phyloP scores from a whole-genome alignment of 1,140 invertebrate genomes.

The Trichonephila clavata region DNA sequence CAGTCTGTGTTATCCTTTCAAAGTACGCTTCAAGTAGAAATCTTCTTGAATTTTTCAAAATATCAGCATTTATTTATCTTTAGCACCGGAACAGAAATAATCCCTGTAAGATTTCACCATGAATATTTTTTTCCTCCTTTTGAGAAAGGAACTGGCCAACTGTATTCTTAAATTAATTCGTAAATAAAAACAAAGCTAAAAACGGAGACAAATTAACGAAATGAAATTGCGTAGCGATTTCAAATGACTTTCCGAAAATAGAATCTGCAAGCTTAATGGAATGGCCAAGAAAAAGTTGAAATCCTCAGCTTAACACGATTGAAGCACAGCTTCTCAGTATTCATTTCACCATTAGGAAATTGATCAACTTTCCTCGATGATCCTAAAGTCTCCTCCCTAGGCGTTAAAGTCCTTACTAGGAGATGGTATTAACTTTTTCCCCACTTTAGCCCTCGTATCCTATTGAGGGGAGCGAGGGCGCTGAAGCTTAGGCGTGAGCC shows the following conservation, averaged over 20 bases:
- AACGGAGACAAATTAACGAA: constrained; percentile 28
- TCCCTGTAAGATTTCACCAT: background rate
- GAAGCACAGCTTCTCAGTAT: constrained; percentile 43
- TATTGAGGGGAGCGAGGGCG: constrained; percentile 9
- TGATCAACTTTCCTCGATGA: constrained; percentile 72
- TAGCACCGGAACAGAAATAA: background rate
- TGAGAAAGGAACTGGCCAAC: background rate
- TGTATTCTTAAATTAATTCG: background rate
- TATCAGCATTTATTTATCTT: background rate
- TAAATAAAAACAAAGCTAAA: constrained; percentile 31
- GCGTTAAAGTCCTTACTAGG: constrained; percentile 60
- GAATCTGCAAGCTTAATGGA: constrained; percentile 45
- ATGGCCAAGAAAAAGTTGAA: constrained; percentile 29
- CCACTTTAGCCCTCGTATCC: background rate
- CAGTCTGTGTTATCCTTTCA: background rate
- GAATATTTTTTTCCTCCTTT: background rate
- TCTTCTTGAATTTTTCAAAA: background rate
- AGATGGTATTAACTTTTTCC: constrained; percentile 68
- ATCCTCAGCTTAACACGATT: constrained; percentile 51
- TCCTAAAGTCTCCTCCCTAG: constrained; percentile 68
- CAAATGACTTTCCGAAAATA: constrained; percentile 59
- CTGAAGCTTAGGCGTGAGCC: constrained; percentile 68
- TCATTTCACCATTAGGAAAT: constrained; percentile 73
- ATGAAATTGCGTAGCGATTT: constrained; percentile 37
- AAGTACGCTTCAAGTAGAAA: background rate